Percentiles rank a stretch among this genome's conserved stretches.
phyloP scores from a whole-genome alignment of 2,888 invertebrate genomes.

The Ochropleura leucogaster region DNA sequence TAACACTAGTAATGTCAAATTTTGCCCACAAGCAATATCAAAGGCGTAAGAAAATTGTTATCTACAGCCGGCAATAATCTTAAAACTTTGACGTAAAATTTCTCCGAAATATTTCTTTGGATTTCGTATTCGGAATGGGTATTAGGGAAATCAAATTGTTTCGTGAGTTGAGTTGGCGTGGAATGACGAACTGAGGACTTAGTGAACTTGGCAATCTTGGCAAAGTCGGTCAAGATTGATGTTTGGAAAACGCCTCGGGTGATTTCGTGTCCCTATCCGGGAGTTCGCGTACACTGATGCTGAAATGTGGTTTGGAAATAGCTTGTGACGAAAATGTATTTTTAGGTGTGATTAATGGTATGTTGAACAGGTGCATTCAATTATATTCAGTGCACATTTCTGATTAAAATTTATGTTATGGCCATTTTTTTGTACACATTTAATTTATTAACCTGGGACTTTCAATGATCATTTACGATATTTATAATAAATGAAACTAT shows the following conservation, averaged over 20 bases:
- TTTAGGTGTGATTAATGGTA: background rate
- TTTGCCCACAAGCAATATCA: constrained; percentile 45
- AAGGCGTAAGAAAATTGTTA: constrained; percentile 57
- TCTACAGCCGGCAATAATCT: constrained; percentile 56
- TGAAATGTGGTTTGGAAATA: background rate
- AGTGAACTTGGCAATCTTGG: constrained; percentile 72
- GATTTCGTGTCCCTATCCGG: constrained; percentile 53
- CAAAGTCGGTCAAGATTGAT: constrained; percentile 70
- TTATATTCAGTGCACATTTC: background rate
- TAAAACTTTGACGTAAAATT: constrained; percentile 59
- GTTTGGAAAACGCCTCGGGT: constrained; percentile 69
- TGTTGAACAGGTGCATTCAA: background rate
- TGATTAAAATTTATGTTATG: background rate
- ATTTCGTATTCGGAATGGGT: constrained; percentile 69
- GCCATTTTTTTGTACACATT: background rate
- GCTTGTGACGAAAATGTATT: background rate
- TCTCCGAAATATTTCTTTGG: constrained; percentile 63
- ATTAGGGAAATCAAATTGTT: constrained; percentile 75
- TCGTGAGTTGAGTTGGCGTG: constrained; percentile 68
- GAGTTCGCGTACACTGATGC: constrained; percentile 59
- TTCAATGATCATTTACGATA: background rate
- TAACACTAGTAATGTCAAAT: constrained; percentile 47
- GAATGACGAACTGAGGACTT: constrained; percentile 72
- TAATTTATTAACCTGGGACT: background rate
- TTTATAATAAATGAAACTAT: background rate